Conservation (phyloP, 2,797 vertebrate genomes). For the Aeoliscus strigatus region DNA sequence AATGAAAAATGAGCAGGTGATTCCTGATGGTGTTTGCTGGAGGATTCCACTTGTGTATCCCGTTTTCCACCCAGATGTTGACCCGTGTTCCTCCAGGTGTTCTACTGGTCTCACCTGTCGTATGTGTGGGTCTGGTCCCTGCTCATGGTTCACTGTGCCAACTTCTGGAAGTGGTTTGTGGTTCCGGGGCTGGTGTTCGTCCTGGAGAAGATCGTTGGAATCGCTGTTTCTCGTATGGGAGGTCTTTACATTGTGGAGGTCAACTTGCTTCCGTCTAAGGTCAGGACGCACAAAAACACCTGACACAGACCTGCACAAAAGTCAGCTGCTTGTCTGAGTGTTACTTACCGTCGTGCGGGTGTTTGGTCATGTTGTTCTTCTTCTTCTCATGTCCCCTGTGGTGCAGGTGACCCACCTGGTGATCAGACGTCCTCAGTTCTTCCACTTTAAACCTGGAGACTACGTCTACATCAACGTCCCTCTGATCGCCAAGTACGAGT, state of each 20-base stretch:
- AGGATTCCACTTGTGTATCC: too few relatives aligned
- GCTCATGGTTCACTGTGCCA: slow-evolving; percentile 82
- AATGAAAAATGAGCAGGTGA: too few relatives aligned
- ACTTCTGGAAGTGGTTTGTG: slow-evolving; percentile 93
- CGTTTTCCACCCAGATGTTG: too few relatives aligned
- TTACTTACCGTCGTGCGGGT: too few relatives aligned
- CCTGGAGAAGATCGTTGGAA: slow-evolving; percentile 81
- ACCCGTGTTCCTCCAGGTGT: slow-evolving; percentile 73
- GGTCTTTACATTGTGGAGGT: slow-evolving; percentile 80
- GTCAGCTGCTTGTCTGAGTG: too few relatives aligned
- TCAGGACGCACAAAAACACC: slow-evolving; percentile 25
- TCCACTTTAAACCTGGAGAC: slow-evolving; percentile 87
- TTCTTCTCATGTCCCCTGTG: too few relatives aligned
- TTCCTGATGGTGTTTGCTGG: too few relatives aligned
- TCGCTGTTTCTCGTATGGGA: slow-evolving; percentile 69
- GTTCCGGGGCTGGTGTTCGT: slow-evolving; percentile 80
- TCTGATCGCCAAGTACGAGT: slow-evolving; percentile 82
- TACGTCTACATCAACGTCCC: slow-evolving; percentile 88
- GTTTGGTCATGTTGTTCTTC: too few relatives aligned
- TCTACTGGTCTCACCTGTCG: slow-evolving; percentile 89
- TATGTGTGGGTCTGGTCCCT: slow-evolving; percentile 82
- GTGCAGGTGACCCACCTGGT: slow-evolving; percentile 88
- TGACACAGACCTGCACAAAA: too few relatives aligned
- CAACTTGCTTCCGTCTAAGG: slow-evolving; percentile 87
- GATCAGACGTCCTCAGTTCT: slow-evolving; percentile 79